Evolutionary conservation across 2,113 vertebrate genomes (phyloP).

Genomic region (Mastomys natalensis): DNA sequence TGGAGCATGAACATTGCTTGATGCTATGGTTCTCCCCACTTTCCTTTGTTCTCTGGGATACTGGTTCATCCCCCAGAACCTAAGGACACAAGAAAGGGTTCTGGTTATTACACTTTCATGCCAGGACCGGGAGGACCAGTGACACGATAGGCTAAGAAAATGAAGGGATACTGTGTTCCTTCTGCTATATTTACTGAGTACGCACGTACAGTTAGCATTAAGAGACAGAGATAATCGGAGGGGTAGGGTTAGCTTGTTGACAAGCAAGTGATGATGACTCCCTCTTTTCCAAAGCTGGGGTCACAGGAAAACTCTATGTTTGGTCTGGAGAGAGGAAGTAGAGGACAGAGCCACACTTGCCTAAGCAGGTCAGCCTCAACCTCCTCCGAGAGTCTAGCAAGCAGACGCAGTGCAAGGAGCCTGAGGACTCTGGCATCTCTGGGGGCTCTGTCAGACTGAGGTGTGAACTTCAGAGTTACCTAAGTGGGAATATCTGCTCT

Average conservation of each 20-base stretch:
- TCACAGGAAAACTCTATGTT: not conserved
- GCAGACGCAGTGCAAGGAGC: not conserved
- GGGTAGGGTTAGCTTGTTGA: not conserved
- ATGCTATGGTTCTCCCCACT: not conserved
- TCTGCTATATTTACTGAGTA: rapidly evolving
- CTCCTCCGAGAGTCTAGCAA: not conserved
- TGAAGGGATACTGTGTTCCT: not conserved
- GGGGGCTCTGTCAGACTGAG: not conserved
- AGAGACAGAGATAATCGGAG: not conserved
- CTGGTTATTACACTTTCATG: not conserved
- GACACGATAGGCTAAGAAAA: not conserved
- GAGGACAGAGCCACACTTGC: not conserved
- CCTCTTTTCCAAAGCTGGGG: not conserved
- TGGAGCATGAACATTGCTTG: not conserved
- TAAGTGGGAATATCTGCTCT: not conserved
- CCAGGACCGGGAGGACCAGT: not conserved
- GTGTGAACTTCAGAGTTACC: not conserved
- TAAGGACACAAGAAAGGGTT: not conserved
- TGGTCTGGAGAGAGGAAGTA: not conserved
- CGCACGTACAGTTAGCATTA: not conserved
- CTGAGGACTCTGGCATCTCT: not conserved
- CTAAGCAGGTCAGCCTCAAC: not conserved
- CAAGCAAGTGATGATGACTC: not conserved
- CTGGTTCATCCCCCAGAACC: conserved; percentile 33
- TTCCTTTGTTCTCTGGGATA: not conserved